Base-by-base conservation (phyloP, 2,113 vertebrate genomes). In the Galemys pyrenaicus region DNA sequence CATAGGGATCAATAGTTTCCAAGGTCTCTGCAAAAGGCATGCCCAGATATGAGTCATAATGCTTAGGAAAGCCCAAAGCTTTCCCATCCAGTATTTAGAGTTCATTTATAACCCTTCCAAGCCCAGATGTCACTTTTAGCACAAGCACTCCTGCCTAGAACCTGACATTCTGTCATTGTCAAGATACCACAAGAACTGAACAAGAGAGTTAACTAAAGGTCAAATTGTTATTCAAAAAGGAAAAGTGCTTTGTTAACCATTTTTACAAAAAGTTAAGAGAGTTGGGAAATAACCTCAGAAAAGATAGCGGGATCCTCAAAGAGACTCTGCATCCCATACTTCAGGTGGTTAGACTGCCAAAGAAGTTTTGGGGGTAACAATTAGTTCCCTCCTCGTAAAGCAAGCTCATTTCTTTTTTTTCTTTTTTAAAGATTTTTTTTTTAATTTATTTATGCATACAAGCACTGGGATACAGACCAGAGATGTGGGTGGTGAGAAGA, bases 401-500 rank as follows among this genome's bases (percentile, higher is more conserved):
- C 0, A 41, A 24, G 46, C 20, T 8, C 2, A 0, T 49, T 20
- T 89, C 51, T n/a, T n/a, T n/a, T n/a, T n/a, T n/a, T n/a, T n/a
- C n/a, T n/a, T n/a, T n/a, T n/a, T n/a, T n/a, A n/a, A n/a, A n/a
- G n/a, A n/a, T n/a, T n/a, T n/a, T n/a, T n/a, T n/a, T n/a, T n/a
- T n/a, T n/a, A n/a, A n/a, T n/a, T n/a, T n/a, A n/a, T n/a, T n/a
- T n/a, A n/a, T n/a, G n/a, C n/a, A n/a, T n/a, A n/a, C n/a, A n/a
- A n/a, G n/a, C n/a, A n/a, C n/a, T n/a, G n/a, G n/a, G n/a, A n/a
- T n/a, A n/a, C n/a, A n/a, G n/a, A n/a, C n/a, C n/a, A n/a, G n/a
- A n/a, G n/a, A n/a, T n/a, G n/a, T n/a, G n/a, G n/a, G n/a, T n/a
- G n/a, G n/a, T n/a, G n/a, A n/a, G n/a, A n/a, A n/a, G n/a, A n/a